Evolutionary conservation across 2,797 vertebrate species (phyloP).

Genomic region (Podarcis lilfordi): DNA sequence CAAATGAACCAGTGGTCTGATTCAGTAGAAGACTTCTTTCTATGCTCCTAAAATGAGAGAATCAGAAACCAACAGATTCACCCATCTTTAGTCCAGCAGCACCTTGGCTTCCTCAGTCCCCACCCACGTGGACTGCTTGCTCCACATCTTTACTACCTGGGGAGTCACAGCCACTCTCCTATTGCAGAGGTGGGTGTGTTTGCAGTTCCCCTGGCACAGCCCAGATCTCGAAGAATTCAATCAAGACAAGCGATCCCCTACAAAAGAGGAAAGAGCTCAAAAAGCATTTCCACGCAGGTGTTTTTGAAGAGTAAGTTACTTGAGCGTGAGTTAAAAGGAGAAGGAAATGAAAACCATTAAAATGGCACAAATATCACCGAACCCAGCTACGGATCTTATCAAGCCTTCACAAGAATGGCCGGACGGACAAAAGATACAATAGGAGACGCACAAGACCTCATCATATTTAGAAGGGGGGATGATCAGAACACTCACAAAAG

Average conservation of each 20-base stretch:
- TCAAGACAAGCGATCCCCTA: not conserved
- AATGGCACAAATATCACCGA: not conserved
- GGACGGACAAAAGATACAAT: not conserved
- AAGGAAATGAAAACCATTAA: not conserved
- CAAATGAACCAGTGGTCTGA: too few relatives aligned
- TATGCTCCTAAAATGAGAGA: too few relatives aligned
- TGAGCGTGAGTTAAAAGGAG: not conserved
- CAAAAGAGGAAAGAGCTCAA: not conserved
- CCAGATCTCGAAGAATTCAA: not conserved
- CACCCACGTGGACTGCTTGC: not conserved
- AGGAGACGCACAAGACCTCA: conserved; percentile 4
- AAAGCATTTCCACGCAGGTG: not conserved
- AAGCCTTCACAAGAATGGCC: not conserved
- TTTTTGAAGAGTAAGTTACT: conserved; percentile 16
- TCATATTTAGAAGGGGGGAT: not conserved
- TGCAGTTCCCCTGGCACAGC: not conserved
- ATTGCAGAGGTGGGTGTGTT: not conserved
- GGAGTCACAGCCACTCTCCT: conserved; percentile 2
- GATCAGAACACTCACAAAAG: conserved; percentile 38
- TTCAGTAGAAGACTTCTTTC: too few relatives aligned
- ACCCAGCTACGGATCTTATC: not conserved
- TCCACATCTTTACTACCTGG: not conserved
- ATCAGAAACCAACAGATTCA: too few relatives aligned
- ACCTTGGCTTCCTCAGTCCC: not conserved
- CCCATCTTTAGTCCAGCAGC: not conserved